Evolutionary conservation across 2,113 vertebrate species (phyloP).

Genomic region (Myodes glareolus): DNA sequence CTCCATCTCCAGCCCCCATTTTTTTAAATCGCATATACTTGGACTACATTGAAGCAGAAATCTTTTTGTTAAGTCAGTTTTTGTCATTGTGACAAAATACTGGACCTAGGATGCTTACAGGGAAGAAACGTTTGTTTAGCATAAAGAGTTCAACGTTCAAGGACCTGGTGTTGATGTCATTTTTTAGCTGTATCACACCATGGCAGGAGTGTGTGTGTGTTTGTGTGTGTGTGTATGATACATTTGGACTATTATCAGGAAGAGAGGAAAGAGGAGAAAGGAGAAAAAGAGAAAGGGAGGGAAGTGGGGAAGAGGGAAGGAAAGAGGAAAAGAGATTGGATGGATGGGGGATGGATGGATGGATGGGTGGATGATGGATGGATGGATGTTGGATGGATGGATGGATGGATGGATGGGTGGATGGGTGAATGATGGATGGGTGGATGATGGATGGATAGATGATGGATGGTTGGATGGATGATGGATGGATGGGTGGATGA

Average conservation of each 20-base stretch:
- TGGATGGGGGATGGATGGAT: background rate
- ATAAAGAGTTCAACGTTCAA: background rate
- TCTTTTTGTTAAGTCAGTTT: background rate
- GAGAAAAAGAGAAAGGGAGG: background rate
- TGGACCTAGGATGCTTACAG: background rate
- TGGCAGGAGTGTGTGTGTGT: background rate
- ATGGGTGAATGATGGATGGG: too few species aligned
- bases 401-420: too few species aligned
- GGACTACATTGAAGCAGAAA: background rate
- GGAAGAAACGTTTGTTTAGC: background rate
- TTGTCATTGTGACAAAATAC: background rate
- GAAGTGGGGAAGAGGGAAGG: too few species aligned
- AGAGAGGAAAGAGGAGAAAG: background rate
- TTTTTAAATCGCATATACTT: background rate
- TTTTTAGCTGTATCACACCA: background rate
- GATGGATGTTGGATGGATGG: too few species aligned
- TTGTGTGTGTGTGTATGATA: too few species aligned
- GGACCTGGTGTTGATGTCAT: background rate
- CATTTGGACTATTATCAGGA: background rate
- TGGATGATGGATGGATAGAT: too few species aligned
- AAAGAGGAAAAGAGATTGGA: background rate
- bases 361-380: too few species aligned
- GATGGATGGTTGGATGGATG: too few species aligned
- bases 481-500: too few species aligned
- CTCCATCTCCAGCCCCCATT: too few species aligned